Evolutionary conservation across 1,140 invertebrate genomes (phyloP), one percentile per base, ranked within the genome.

Genomic region (Tetraneura akinire): DNA sequence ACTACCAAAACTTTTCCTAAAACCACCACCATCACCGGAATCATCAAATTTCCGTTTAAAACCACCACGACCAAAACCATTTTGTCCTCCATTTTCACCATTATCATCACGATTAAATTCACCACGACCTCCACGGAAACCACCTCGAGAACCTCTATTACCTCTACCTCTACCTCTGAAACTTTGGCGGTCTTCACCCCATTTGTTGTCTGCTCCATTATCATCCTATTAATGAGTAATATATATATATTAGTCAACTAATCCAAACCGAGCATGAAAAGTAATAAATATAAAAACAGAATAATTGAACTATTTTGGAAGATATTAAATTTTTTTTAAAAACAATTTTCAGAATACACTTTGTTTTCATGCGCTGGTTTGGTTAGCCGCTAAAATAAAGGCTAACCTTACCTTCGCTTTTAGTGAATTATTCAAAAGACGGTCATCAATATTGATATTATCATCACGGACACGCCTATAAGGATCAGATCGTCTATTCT

Each of bases 351-450:
- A n/a, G n/a, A n/a, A n/a, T n/a, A n/a, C n/a, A n/a, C 55, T 37
- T 6, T 45, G 60, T 71, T 73, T 82, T 80, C 80, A 82, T 80
- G 74, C 73, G 80, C 74, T 53, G 53, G 81, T 81, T 76, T 68
- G 68, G 81, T 66, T 51, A 83, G 84, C 85, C 85, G 84, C 85
- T 89, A 81, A 49, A 74, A 62, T 47, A n/a, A 42, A 68, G 73
- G 90, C 91, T 84, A 84, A 84, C 84, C 84, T 94, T 92, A 97
- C 95, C 94, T 97, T 97, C 82, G 94, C 94, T 85, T 96, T 93
- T 88, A 97, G 97, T 81, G 95, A 96, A 89, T 97, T 97, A 87
- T 96, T 91, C 83, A 88, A 87, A 84, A 97, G 88, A 84, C 91
- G 88, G 82, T 90, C 89, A 86, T 94, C 91, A 82, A n/a, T n/a